Base-by-base conservation (phyloP, 2,113 vertebrate genomes). In the Caranx melampygus region DNA sequence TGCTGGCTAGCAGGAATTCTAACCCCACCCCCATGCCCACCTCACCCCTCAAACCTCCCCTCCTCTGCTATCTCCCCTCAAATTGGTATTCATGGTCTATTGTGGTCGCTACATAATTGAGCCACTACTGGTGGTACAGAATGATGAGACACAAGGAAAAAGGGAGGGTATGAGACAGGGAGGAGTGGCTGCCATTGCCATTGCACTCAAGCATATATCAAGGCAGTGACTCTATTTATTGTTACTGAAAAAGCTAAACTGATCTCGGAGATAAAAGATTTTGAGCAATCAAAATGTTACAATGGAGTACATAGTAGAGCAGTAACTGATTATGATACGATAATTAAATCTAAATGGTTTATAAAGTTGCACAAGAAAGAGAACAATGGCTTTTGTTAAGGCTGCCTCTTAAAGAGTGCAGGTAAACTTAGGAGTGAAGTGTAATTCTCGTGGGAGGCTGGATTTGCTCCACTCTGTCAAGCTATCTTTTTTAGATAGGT, bases 71-170 rank as follows among this genome's bases (percentile, higher is more conserved):
- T 81, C 81, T 69, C 21, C 72, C 20, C 49, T 84, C 51, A 91
- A 83, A 92, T 92, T 90, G 83, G 74, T 87, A 92, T 92, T 90
- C 88, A 85, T 64, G 18, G 79, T 57, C 68, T 86, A 78, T 88
- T 88, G 88, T 89, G 83, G 87, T 80, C 83, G 89, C 62, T 69
- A 68, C 81, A 82, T 87, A 89, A 92, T 89, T 92, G 89, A 88
- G 87, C 74, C 42, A 65, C 81, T 83, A 78, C 66, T 16, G 33
- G 70, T 78, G 68, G 65, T 77, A 68, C 67, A 77, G 69, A 82
- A 72, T 82, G 81, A 83, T 79, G 83, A 85, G 66, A 55, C 60
- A 44, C 34, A 63, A 83, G 79, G 45, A 34, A 76, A 63, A 66
- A 58, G 44, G 45, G 52, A 37, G 65, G 59, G 45, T 4, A n/a